Evolutionary conservation across 2,888 invertebrate species (phyloP), one percentile per base, ranked within the genome.

Genomic region (Idaea dimidiata): DNA sequence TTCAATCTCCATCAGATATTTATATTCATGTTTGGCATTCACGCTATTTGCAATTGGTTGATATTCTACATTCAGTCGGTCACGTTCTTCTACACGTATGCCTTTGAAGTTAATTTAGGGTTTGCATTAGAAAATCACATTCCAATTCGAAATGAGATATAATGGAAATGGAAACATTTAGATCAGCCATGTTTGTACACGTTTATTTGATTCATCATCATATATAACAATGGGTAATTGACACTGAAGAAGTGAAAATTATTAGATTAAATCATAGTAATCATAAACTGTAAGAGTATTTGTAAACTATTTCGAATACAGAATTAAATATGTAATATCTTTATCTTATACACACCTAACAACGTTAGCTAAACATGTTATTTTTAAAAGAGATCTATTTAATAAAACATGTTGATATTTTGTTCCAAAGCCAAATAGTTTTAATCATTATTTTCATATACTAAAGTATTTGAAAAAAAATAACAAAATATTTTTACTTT

Each of bases 1-100:
- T 59, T 54, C 16, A 59, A 69, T 69, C 70, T 68, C 59, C 68
- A 43, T 43, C 43, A 14, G 43, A 43, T 43, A 14, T 43, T 10
- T 43, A 43, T 7, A 14, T 43, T 43, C 6, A 8, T 43, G 10
- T 43, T 43, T 43, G 43, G 43, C 43, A 43, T 43, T 43, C 43
- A 43, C 10, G 59, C 64, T 64, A 62, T 62, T 64, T 61, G 61
- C 66, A 63, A 55, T 64, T 59, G 53, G 33, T 18, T 24, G 60
- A 63, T 69, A 55, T 24, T 43, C 43, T 14, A 43, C 43, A 10
- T 14, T 43, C 7, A 43, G 43, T 43, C 14, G 43, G 43, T 43
- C 43, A 43, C 43, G 43, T 43, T 43, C 8, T 10, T 43, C 6
- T 43, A 8, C 43, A 43, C 43, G 14, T 43, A 14, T 43, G 14